phyloP scores from a whole-genome alignment of 2,888 invertebrate species.

The Dolomedes plantarius region DNA sequence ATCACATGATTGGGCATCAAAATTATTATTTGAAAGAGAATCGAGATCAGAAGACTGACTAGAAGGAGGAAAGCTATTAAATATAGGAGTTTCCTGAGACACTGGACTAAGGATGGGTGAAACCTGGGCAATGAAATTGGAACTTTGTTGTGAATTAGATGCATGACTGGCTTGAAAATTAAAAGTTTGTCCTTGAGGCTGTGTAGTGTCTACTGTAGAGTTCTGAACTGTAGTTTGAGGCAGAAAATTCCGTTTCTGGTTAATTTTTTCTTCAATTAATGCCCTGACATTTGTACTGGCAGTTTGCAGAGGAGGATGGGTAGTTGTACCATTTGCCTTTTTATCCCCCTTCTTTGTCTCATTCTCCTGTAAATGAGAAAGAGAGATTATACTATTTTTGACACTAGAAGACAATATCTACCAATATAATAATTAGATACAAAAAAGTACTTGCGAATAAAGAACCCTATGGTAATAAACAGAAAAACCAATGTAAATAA shows the following conservation, averaged over 20 bases:
- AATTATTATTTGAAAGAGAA: slow-evolving; percentile 29
- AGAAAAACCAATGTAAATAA: too few relatives aligned
- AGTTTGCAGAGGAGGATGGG: slow-evolving; percentile 88
- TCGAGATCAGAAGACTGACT: slow-evolving; percentile 55
- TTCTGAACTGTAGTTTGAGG: slow-evolving; percentile 34
- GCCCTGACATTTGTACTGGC: slow-evolving; percentile 93
- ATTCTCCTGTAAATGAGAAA: slow-evolving; percentile 81
- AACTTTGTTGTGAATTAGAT: slow-evolving; percentile 18
- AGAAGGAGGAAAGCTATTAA: slow-evolving; percentile 48
- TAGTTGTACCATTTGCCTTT: slow-evolving; percentile 85
- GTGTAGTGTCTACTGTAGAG: slow-evolving; percentile 14
- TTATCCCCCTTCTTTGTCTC: slow-evolving; percentile 89
- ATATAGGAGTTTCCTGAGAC: slow-evolving; percentile 58
- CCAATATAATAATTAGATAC: not conserved
- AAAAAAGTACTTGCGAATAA: too few relatives aligned
- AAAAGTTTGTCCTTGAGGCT: slow-evolving; percentile 44
- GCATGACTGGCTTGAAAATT: slow-evolving; percentile 34
- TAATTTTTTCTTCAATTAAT: slow-evolving; percentile 94
- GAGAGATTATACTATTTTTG: not conserved
- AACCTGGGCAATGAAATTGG: slow-evolving; percentile 39
- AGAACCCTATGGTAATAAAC: too few relatives aligned
- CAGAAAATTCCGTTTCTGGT: slow-evolving; percentile 82
- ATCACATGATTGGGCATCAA: slow-evolving; percentile 25
- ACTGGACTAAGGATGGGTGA: slow-evolving; percentile 64
- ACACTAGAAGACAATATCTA: not conserved